Evolutionary conservation across 2,113 vertebrate species (phyloP).

Genomic region (Centropus unirufus): DNA sequence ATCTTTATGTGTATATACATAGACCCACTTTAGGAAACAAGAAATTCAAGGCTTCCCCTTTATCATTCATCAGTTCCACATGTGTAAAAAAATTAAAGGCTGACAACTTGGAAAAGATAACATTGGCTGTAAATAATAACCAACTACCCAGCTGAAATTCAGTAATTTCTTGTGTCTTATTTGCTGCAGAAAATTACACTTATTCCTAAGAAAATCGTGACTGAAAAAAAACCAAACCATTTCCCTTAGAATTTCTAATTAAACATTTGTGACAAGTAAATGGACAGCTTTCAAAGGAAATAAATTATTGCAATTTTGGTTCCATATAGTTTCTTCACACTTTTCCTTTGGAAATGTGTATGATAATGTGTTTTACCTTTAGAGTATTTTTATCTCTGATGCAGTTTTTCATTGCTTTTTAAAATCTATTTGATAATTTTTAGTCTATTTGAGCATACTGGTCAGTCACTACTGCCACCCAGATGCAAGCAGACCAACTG

Average conservation of each 20-base stretch:
- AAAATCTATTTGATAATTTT: background rate
- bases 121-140: background rate
- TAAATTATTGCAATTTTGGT: background rate
- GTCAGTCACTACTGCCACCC: background rate
- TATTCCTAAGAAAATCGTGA: background rate
- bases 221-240: background rate
- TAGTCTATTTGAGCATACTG: background rate
- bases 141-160: background rate
- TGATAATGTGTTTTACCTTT: background rate
- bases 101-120: background rate
- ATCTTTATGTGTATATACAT: background rate
- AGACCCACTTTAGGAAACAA: background rate
- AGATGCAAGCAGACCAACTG: background rate
- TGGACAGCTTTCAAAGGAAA: background rate
- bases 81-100: background rate
- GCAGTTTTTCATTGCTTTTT: background rate
- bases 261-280: background rate
- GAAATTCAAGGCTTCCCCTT: background rate
- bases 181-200: background rate
- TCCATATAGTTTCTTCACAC: background rate
- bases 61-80: background rate
- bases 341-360: background rate
- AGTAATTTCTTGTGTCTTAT: background rate
- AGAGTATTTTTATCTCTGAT: background rate
- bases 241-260: background rate